These are phyloP conservation scores for Apodemus speciosus DNA, from an alignment of 2,113 vertebrate species.

Conservation along the genomic window DNA sequence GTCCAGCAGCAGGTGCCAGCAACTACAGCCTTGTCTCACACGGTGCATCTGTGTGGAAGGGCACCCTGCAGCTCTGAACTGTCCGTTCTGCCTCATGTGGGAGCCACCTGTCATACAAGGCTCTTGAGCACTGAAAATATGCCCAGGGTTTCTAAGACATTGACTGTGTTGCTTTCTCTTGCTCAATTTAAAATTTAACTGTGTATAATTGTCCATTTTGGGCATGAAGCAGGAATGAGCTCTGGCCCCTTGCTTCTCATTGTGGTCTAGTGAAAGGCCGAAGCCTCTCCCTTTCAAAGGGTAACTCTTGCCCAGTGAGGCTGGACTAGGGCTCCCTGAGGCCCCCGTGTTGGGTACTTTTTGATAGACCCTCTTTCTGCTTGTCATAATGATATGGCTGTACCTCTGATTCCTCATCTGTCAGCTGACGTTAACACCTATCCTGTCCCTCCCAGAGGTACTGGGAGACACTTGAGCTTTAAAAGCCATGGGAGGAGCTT, in stretches of 20 bases:
- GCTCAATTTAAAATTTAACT: neutral
- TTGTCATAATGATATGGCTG: neutral
- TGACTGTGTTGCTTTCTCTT: neutral
- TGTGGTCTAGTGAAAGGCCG: neutral
- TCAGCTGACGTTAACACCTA: neutral
- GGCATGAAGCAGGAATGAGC: neutral
- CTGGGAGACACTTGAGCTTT: neutral
- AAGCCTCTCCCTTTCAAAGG: neutral
- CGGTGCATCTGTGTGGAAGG: neutral
- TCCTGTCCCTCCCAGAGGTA: neutral
- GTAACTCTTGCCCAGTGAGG: neutral
- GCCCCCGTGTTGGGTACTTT: neutral
- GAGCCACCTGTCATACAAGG: neutral
- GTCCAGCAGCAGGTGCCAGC: neutral
- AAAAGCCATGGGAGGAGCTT: neutral
- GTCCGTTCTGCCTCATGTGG: neutral
- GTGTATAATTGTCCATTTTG: neutral
- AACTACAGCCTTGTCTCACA: neutral
- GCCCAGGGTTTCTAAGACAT: neutral
- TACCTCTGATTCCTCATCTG: neutral
- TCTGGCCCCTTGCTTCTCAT: neutral
- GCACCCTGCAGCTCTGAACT: neutral
- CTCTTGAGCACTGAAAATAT: neutral
- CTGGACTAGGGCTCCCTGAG: neutral
- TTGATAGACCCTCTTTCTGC: neutral